Percentiles rank a stretch among this genome's conserved stretches.
Evolutionary conservation across 2,113 vertebrate genomes (phyloP).

Genomic region (Ariopsis seemanni): DNA sequence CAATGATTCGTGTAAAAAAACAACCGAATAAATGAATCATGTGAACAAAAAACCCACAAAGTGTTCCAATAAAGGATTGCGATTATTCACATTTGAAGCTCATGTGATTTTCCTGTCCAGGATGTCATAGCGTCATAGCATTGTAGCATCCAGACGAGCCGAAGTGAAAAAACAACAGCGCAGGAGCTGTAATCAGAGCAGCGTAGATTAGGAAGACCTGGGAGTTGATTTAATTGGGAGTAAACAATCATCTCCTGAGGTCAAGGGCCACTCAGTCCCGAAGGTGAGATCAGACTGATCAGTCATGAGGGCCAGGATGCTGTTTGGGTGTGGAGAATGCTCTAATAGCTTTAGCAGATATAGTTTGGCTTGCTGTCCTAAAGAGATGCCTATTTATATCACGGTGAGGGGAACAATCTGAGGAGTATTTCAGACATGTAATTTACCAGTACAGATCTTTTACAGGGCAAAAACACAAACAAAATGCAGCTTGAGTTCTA

Average conservation of each 20-base stretch:
- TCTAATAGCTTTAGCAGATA: constrained; percentile 42
- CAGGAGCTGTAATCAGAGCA: constrained; percentile 4
- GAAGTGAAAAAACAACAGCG: not conserved
- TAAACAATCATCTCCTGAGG: constrained; percentile 31
- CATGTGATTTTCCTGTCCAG: not conserved
- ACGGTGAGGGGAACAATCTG: not conserved
- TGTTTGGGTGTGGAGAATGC: constrained; percentile 34
- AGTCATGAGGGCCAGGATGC: constrained; percentile 35
- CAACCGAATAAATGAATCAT: not conserved
- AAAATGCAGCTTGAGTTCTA: not conserved
- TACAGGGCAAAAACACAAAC: not conserved
- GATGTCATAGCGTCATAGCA: not conserved
- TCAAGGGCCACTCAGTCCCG: constrained; percentile 35
- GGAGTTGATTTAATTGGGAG: constrained; percentile 31
- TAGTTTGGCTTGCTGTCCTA: constrained; percentile 13
- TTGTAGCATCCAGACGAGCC: not conserved
- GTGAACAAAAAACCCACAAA: not conserved
- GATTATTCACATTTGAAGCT: not conserved
- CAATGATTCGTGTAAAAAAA: not conserved
- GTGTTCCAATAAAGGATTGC: not conserved
- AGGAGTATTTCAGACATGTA: not conserved
- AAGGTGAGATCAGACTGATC: constrained; percentile 33
- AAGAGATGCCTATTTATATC: constrained; percentile 19
- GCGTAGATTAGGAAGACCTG: constrained; percentile 13
- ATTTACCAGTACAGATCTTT: not conserved